Percentiles rank a stretch among this genome's conserved stretches.
phyloP scores from a whole-genome alignment of 2,888 invertebrate species.

The Ashinkailepas kermadecensis region DNA sequence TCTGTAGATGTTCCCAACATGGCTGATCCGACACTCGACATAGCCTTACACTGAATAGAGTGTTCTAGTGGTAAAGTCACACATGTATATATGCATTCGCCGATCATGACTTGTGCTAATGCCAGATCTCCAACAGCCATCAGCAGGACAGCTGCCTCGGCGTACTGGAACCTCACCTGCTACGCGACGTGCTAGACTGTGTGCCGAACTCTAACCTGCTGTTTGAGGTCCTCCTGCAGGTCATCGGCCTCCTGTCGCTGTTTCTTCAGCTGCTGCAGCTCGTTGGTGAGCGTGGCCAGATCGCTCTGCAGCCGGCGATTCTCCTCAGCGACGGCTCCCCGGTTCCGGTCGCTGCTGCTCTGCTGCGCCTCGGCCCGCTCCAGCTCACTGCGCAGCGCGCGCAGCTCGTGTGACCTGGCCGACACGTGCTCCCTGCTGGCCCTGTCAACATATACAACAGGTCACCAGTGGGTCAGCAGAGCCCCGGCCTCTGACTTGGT shows the following conservation, averaged over 20 bases:
- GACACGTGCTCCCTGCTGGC: neutral
- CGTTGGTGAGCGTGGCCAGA: neutral
- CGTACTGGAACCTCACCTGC: no score
- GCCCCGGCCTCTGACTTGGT: no score
- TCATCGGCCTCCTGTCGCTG: neutral
- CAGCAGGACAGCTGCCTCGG: no score
- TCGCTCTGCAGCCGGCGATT: slow-evolving; percentile 7
- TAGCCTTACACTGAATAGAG: no score
- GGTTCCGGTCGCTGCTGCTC: slow-evolving; percentile 6
- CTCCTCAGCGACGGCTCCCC: slow-evolving; percentile 1
- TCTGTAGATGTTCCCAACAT: no score
- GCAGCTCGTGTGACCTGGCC: neutral
- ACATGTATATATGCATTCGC: no score
- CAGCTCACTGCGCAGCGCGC: neutral
- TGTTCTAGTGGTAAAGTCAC: no score
- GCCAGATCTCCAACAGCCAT: no score
- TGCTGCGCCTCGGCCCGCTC: slow-evolving; percentile 7
- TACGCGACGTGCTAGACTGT: no score
- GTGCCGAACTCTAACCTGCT: neutral
- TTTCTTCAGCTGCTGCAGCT: slow-evolving; percentile 12
- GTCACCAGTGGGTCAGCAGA: no score
- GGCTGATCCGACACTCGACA: no score
- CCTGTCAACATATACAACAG: neutral
- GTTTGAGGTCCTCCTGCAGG: neutral
- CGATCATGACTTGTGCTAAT: no score